These are phyloP conservation scores for Numenius arquata DNA, from an alignment of 2,113 vertebrate genomes.

Conservation along the genomic window DNA sequence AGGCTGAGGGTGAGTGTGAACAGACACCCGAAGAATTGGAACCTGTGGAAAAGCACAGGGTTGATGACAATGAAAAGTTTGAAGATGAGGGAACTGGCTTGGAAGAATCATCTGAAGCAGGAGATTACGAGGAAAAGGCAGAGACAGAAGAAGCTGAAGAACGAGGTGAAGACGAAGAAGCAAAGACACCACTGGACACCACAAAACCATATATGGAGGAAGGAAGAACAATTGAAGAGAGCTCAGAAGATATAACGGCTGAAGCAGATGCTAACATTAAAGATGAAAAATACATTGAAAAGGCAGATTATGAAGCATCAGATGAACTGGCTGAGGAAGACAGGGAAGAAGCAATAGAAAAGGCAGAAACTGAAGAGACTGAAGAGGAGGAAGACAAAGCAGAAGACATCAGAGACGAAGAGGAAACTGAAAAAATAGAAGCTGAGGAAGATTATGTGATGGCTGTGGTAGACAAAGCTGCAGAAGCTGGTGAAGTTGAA, in stretches of 20 bases:
- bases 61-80: slow-evolving; percentile 85
- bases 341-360: slow-evolving; percentile 73
- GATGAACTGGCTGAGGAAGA: slow-evolving; percentile 76
- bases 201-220: slow-evolving; percentile 47
- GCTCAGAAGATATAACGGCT: slow-evolving; percentile 49
- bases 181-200: not conserved
- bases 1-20: slow-evolving; percentile 85
- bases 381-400: slow-evolving; percentile 75
- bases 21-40: slow-evolving; percentile 85
- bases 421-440: slow-evolving; percentile 67
- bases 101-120: slow-evolving; percentile 88
- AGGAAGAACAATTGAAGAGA: not conserved
- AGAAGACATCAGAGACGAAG: slow-evolving; percentile 71
- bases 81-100: slow-evolving; percentile 92
- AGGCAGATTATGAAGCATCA: slow-evolving; percentile 65
- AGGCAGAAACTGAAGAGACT: slow-evolving; percentile 73
- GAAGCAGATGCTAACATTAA: slow-evolving; percentile 44
- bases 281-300: slow-evolving; percentile 53
- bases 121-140: slow-evolving; percentile 91
- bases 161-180: slow-evolving; percentile 71
- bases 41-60: slow-evolving; percentile 75
- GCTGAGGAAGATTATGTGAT: slow-evolving; percentile 71
- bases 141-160: slow-evolving; percentile 90
- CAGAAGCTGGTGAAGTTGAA: slow-evolving; percentile 62
- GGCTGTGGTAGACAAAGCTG: slow-evolving; percentile 75